Base-by-base conservation (phyloP, 2,797 vertebrate species). In the Alfaro cultratus region DNA sequence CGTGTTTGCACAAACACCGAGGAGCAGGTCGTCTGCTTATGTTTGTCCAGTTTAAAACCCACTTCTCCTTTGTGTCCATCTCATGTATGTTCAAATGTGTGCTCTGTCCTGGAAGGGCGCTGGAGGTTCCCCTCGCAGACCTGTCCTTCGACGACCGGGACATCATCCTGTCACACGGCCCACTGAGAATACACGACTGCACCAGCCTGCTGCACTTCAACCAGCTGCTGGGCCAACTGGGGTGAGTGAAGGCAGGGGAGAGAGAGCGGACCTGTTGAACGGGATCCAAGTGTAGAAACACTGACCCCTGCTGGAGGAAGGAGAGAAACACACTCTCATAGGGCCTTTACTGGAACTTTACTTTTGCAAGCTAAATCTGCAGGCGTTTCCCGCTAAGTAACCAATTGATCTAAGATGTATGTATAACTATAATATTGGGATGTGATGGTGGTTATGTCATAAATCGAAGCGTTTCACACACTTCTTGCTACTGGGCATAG, bases 111-210 rank as follows among this genome's bases (percentile, higher is more conserved):
- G 5, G 39, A 41, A 99, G 98, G 92, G 98, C 97, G 0, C 83
- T 99, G 94, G 95, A 95, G 23, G 51, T 98, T 88, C 94, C 97
- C 0, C 96, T 98, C 82, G 97, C 95, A 0, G 97, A 99, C 92
- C 96, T 99, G 85, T 97, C 97, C 0, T 98, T 98, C 53, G 98
- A 99, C 76, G 98, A 99, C 88, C 97, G 97, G 83, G 96, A 97
- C 85, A 96, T 99, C 79, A 96, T 95, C 87, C 94, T 99, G 83
- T 96, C 97, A 0, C 94, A 94, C 77, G 97, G 98, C 47, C 98
- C 97, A 3, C 96, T 99, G 83, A 81, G 94, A 13, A 95, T 99
- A 4, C 95, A 95, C 0, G 88, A 96, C 71, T 93, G 95, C 89
- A 97, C 97, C 0, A 96, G 96, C 89, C 96, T 99, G 41, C 86